Base-by-base conservation (phyloP, 2,113 vertebrate species). In the Pomatorhinus ruficollis region DNA sequence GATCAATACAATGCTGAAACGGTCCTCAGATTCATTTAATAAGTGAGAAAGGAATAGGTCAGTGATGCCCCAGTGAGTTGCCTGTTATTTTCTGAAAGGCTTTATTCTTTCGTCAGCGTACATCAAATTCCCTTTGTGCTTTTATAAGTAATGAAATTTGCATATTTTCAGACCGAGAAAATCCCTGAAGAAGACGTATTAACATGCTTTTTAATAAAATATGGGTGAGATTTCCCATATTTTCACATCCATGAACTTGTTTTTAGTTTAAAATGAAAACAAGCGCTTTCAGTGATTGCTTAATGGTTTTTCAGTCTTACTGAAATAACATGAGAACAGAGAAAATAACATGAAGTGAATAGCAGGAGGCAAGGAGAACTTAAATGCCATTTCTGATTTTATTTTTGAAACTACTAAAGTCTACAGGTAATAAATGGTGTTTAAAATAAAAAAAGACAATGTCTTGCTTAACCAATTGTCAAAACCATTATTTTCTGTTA, bases 1-100 rank as follows among this genome's bases (percentile, higher is more conserved):
- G 9, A 98, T 97, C 98, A 93, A 98, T 98, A 92, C 37, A 81
- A 95, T 96, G 95, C n/a, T 4, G 66, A 97, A 95, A 71, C 4
- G 9, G 87, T 88, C 52, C 69, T 97, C 85, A 97, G 82, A 90
- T 95, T 97, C 81, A 63, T 97, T 98, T 97, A 97, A 93, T 86
- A 96, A 83, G 66, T 85, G 70, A 95, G 83, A 95, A 97, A 87
- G 53, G 83, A 98, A 91, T 93, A 96, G 92, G 94, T 96, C 94
- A 96, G 27, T 63, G 52, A 94, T 25, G 72, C 87, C 70, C 82
- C n/a, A 80, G 87, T 88, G 95, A 97, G 20, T 72, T 92, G 82
- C 54, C 81, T 91, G 81, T 85, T 95, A 91, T 95, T 97, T 96
- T 93, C 59, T 63, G 49, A 49, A 89, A 83, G 42, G 75, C 5